Conservation (phyloP, 2,797 vertebrate genomes). For the Knipowitschia caucasica region DNA sequence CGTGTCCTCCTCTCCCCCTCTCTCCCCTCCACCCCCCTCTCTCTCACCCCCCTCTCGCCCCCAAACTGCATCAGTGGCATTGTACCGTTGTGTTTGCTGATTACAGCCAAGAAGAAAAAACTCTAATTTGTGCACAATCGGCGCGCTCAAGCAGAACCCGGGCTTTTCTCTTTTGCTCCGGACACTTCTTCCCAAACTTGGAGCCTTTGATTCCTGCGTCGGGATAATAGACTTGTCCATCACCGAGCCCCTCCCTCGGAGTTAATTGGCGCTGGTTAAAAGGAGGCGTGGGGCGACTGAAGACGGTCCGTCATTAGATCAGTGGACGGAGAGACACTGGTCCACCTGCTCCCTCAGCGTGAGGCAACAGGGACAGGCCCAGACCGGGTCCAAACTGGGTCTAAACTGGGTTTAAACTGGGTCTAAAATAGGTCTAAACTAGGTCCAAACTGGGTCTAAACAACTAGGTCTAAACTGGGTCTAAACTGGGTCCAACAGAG, state of each 20-base stretch:
- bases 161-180: slow-evolving; percentile 67
- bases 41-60: too few relatives aligned
- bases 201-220: slow-evolving; percentile 73
- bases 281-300: slow-evolving; percentile 59
- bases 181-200: slow-evolving; percentile 70
- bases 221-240: slow-evolving; percentile 81
- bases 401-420: too few relatives aligned
- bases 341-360: slow-evolving; percentile 67
- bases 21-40: too few relatives aligned
- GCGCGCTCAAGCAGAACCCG: slow-evolving; percentile 71
- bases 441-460: too few relatives aligned
- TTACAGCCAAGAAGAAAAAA: slow-evolving; percentile 37
- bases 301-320: slow-evolving; percentile 78
- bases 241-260: slow-evolving; percentile 73
- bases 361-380: neutral
- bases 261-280: slow-evolving; percentile 75
- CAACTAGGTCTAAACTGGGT: too few relatives aligned
- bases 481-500: too few relatives aligned
- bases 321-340: slow-evolving; percentile 60
- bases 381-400: too few relatives aligned
- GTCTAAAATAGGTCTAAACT: too few relatives aligned
- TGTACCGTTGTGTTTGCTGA: slow-evolving; percentile 45
- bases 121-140: slow-evolving; percentile 65
- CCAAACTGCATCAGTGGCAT: slow-evolving; percentile 54
- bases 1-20: slow-evolving; percentile 23